Evolutionary conservation across 2,797 vertebrate genomes (phyloP).

Genomic region (Sciurus carolinensis): DNA sequence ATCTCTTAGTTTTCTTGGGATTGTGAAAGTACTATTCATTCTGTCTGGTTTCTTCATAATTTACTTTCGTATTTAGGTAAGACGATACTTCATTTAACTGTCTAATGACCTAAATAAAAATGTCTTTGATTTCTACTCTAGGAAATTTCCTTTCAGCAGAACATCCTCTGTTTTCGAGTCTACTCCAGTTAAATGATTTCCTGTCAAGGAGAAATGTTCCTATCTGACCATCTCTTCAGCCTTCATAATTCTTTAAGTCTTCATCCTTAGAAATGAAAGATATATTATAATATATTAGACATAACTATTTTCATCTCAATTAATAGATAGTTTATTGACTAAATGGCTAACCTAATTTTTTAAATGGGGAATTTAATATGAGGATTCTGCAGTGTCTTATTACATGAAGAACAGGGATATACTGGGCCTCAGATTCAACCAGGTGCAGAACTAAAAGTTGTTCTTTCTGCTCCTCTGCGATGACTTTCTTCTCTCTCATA

Average conservation of each 20-base stretch:
- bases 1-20: background rate
- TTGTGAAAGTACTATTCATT: background rate
- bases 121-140: background rate
- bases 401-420: background rate
- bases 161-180: background rate
- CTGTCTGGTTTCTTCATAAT: background rate
- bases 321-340: slow-evolving; percentile 27
- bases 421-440: background rate
- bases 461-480: background rate
- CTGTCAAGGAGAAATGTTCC: background rate
- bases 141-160: background rate
- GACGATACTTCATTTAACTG: background rate
- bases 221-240: background rate
- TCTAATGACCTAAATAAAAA: background rate
- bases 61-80: background rate
- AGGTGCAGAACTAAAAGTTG: background rate
- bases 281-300: background rate
- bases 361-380: background rate
- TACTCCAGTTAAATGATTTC: background rate
- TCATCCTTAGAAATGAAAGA: slow-evolving; percentile 15
- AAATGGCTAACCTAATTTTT: slow-evolving; percentile 7
- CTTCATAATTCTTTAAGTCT: slow-evolving; percentile 8
- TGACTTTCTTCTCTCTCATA: background rate
- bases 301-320: slow-evolving; percentile 51
- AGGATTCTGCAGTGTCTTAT: background rate